Base-by-base conservation (phyloP, 2,888 invertebrate species). In the Cephus pygmeus region DNA sequence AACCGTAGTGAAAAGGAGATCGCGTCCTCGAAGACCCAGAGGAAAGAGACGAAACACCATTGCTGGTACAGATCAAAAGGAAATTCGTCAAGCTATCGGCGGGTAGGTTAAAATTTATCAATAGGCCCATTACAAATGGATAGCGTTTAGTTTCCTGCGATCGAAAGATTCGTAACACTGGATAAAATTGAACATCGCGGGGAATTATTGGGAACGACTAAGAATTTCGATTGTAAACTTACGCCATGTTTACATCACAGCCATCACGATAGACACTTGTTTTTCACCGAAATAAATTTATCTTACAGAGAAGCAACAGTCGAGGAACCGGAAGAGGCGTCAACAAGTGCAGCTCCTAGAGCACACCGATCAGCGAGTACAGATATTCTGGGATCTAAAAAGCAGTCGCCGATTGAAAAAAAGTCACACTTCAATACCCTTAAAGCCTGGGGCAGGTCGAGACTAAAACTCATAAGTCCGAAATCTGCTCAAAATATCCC, bases 1-100 rank as follows among this genome's bases (percentile, higher is more conserved):
- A 79, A 81, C 85, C 73, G 80, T 86, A 69, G 94, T 95, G 79
- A 95, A 95, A 89, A 93, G 96, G 85, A 93, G 95, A 86, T 95
- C 95, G 77, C 93, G 95, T 88, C 94, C 95, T 76, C 93, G 96
- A 86, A 95, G 96, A 92, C 95, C 96, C 83, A 94, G 97, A 85
- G 96, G 95, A 92, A 96, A 96, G 93, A 94, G 97, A 93, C 94
- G 97, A 91, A 98, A 97, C 92, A 98, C 97, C 88, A 95, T 98
- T 91, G 96, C 97, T 87, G 97, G 97, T 91, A 97, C 96, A 88
- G 97, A 97, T 93, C 96, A 96, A 91, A 96, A 96, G 93, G 97
- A 97, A 93, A 96, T 97, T 92, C 94, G 95, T 92, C 95, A 96
- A 92, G 97, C 96, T 89, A 94, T 96, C 89, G 95, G 95, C 92